Percentiles rank a stretch among this genome's conserved stretches.
Conservation (phyloP, 2,113 vertebrate species). For the Plestiodon gilberti region DNA sequence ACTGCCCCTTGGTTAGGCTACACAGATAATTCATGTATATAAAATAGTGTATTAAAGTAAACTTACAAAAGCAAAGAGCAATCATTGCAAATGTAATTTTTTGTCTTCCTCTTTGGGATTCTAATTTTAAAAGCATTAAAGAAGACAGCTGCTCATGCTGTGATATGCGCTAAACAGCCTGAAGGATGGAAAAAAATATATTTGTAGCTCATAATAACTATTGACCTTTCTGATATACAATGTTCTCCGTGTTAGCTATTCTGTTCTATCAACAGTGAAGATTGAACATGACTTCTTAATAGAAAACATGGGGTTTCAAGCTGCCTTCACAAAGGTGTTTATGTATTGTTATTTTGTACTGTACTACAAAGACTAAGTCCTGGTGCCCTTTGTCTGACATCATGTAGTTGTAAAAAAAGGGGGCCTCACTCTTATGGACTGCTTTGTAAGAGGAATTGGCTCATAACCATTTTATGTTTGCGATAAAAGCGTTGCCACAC, state of each 20-base stretch:
- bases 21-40: conserved; percentile 78
- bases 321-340: conserved; percentile 83
- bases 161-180: conserved; percentile 85
- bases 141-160: conserved; percentile 86
- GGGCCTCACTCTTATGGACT: conserved; percentile 65
- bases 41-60: conserved; percentile 85
- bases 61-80: conserved; percentile 86
- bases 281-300: conserved; percentile 90
- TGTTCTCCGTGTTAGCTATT: conserved; percentile 86
- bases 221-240: conserved; percentile 88
- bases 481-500: conserved; percentile 76
- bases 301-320: conserved; percentile 84
- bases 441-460: conserved; percentile 77
- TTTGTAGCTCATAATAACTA: conserved; percentile 89
- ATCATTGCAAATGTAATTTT: conserved; percentile 84
- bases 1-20: conserved; percentile 67
- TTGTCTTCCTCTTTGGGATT: conserved; percentile 84
- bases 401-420: conserved; percentile 71
- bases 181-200: conserved; percentile 86
- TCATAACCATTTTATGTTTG: conserved; percentile 77
- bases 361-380: conserved; percentile 79
- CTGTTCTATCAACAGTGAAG: conserved; percentile 86
- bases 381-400: conserved; percentile 84
- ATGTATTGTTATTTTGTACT: conserved; percentile 83
- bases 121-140: conserved; percentile 89